phyloP scores from a whole-genome alignment of 1,140 invertebrate genomes.

The Mamestra configurata region DNA sequence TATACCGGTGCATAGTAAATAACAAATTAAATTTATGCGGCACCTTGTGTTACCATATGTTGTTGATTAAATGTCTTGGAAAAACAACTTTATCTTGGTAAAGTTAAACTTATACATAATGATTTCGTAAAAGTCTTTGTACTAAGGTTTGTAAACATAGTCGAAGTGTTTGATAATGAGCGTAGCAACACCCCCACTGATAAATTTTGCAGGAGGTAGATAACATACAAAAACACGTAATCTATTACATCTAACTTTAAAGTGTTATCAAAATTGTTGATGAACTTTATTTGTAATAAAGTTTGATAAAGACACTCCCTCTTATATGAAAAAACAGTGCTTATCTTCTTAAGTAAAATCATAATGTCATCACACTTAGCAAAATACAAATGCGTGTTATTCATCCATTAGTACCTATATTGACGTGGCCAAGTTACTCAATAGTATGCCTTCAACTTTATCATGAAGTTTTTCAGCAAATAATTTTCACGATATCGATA shows the following conservation, averaged over 20 bases:
- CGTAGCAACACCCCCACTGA: conserved; percentile 68
- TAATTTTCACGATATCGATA: not conserved
- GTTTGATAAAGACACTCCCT: not conserved
- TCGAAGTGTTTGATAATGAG: conserved; percentile 52
- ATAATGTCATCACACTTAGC: not conserved
- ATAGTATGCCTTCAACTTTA: not conserved
- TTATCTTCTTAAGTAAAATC: not conserved
- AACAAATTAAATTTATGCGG: not conserved
- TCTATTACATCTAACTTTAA: conserved; percentile 40
- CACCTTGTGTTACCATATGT: conserved; percentile 8
- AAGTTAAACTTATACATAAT: conserved; percentile 53
- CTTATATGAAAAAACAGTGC: not conserved
- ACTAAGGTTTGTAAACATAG: conserved; percentile 15
- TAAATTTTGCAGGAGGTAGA: conserved; percentile 60
- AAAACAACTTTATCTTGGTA: conserved; percentile 55
- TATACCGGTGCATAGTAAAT: not conserved
- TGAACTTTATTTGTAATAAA: not conserved
- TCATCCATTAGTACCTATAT: not conserved
- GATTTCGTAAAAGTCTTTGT: conserved; percentile 57
- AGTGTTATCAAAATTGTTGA: not conserved
- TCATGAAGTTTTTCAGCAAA: not conserved
- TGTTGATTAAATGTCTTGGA: not conserved
- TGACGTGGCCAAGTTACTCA: not conserved
- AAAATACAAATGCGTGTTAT: not conserved
- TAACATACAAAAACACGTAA: conserved; percentile 55